These are phyloP conservation scores for Brenthis hecate DNA, from an alignment of 2,888 invertebrate species.

Conservation along the genomic window DNA sequence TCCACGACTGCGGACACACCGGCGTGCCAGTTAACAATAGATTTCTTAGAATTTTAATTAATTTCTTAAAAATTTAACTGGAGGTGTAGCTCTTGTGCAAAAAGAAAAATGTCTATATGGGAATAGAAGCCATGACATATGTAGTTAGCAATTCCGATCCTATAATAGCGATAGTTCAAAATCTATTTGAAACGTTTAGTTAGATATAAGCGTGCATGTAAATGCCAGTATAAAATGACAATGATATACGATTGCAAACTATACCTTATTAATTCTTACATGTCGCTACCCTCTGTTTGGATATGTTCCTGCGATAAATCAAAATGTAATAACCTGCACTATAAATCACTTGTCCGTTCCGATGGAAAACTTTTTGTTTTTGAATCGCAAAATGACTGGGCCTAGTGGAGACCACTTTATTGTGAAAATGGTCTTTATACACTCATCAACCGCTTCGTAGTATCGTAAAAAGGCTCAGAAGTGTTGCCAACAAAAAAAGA, in stretches of 20 bases:
- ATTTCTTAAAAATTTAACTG: no score
- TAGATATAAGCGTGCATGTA: conserved; percentile 2
- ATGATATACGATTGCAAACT: conserved; percentile 30
- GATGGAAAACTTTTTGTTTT: conserved; percentile 28
- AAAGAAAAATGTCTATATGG: no score
- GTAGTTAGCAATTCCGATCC: no score
- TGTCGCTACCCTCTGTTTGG: conserved; percentile 33
- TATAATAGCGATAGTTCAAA: no score
- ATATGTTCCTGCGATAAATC: conserved; percentile 43
- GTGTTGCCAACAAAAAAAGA: not conserved
- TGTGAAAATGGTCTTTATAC: not conserved
- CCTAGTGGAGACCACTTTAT: not conserved
- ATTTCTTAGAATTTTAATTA: no score
- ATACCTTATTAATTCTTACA: conserved; percentile 37
- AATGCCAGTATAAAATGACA: conserved; percentile 17
- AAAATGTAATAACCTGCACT: conserved; percentile 47
- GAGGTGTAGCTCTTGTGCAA: no score
- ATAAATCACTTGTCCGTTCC: conserved; percentile 44
- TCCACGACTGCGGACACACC: no score
- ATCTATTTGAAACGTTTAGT: not conserved
- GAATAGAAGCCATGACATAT: no score
- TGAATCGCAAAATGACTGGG: conserved; percentile 15
- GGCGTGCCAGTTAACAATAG: no score
- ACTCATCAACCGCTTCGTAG: not conserved
- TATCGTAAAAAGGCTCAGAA: not conserved